Evolutionary conservation across 2,113 vertebrate species (phyloP), one percentile per base, ranked within the genome.

Genomic region (Ceyx cyanopectus): DNA sequence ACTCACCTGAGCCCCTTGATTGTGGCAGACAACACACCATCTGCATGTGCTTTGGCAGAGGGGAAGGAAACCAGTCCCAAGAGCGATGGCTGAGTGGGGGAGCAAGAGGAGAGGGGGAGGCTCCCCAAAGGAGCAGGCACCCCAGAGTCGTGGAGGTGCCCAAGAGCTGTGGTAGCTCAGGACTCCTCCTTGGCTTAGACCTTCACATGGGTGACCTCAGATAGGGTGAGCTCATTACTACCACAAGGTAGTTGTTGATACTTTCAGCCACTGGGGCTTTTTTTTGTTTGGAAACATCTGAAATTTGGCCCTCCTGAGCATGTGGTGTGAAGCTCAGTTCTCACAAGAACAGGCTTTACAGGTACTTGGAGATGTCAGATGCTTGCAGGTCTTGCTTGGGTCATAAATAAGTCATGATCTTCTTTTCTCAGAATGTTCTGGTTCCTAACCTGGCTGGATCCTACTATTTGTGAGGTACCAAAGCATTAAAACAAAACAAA

Each of bases 1-100:
- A 98, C 95, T 98, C 98, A 99, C 98, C 98, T 99, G 98, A 98
- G 97, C 88, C 85, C 84, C 92, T 92, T 98, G 98, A 99, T 98
- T 98, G 98, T 86, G 95, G 73, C 69, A 97, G 98, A 98, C 98
- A 98, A 93, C 58, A 2, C 92, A 92, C 98, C 99, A 99, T 98
- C 98, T 99, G 98, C 63, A 97, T 96, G 96, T 98, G 97, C 98
- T 98, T 98, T 98, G 93, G 97, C 95, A 97, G 95, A 97, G 18
- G 48, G 60, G 77, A 26, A 20, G 90, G 75, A 80, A 69, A 40
- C 7, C 7, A 78, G 74, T 89, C 75, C 89, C 85, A 89, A 43
- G 60, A 85, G 79, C 56, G 40, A 56, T 41, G 92, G 24, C 82
- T 83, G 74, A 69, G 15, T 18, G 37, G 69, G 66, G 66, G 26